Base-by-base conservation (phyloP, 2,888 invertebrate species). In the Hirtodrosophila duncani region DNA sequence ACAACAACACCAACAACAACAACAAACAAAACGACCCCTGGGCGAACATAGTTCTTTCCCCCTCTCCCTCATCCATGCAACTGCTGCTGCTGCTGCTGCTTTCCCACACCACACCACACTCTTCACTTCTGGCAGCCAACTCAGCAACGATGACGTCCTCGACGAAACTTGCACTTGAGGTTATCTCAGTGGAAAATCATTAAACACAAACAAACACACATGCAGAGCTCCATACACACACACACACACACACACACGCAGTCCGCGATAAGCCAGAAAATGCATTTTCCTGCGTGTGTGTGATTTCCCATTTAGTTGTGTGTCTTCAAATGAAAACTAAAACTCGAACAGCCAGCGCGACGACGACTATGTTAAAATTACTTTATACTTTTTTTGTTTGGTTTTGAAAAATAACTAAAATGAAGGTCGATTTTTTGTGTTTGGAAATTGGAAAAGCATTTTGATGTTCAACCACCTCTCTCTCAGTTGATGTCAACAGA, bases 111-210 rank as follows among this genome's bases (percentile, higher is more conserved):
- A 20, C 8, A 8, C 5, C 16, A 11, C 2, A 3, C 16, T 16
- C 4, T 30, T 30, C 13, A 14, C 30, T 30, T 30, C 21, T 34
- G 49, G 20, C 17, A 42, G 20, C 4, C 20, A 7, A 20, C 20
- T 33, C 21, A 20, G 26, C 42, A 24, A 49, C 26, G 21, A n/a
- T n/a, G 18, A 38, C 29, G 50, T 46, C 38, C 50, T 49, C 63
- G 56, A 60, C 63, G 39, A 46, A 55, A 49, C 46, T 60, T 74
- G 67, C 79, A 75, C 79, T 71, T 74, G 71, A 79, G 71, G 75
- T 61, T 71, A 79, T 71, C 77, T 52, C 49, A 34, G 13, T 41
- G 75, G 37, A 57, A 64, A 75, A 75, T 61, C 79, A 69, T 63
- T 55, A 67, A 67, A 38, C 37, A 72, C 45, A 63, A 46, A 51